Evolutionary conservation across 2,797 vertebrate genomes (phyloP).

Genomic region (Carapus acus): DNA sequence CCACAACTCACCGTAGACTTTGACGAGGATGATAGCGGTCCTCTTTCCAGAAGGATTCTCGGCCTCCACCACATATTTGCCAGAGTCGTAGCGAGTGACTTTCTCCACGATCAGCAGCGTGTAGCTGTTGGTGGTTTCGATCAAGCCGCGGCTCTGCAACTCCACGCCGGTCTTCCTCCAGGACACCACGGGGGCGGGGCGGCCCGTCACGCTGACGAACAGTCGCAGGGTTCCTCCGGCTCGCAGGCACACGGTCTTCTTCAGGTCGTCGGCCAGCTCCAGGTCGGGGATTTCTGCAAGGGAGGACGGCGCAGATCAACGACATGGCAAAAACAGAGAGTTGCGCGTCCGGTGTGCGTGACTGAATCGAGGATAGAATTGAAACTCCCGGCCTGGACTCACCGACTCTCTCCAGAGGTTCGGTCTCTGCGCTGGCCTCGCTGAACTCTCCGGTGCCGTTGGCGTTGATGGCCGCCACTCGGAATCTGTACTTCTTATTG

Average conservation of each 20-base stretch:
- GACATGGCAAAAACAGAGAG: no score
- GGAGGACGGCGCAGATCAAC: background rate
- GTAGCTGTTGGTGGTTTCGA: conserved; percentile 90
- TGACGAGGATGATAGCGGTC: conserved; percentile 86
- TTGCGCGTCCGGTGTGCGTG: no score
- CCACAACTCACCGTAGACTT: conserved; percentile 87
- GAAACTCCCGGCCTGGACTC: conserved; percentile 42
- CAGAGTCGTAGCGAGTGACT: conserved; percentile 91
- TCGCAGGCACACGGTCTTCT: conserved; percentile 91
- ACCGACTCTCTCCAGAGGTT: conserved; percentile 91
- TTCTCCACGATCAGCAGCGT: conserved; percentile 89
- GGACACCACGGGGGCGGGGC: conserved; percentile 83
- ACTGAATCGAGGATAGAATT: no score
- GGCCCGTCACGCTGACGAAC: conserved; percentile 83
- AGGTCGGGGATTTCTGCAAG: conserved; percentile 90
- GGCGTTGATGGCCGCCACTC: conserved; percentile 87
- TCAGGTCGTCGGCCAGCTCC: conserved; percentile 91
- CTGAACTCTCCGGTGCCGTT: conserved; percentile 97
- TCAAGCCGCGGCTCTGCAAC: conserved; percentile 85
- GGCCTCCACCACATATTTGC: conserved; percentile 95
- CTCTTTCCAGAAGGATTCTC: conserved; percentile 99
- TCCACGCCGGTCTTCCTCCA: conserved; percentile 94
- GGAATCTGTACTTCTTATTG: conserved; percentile 89
- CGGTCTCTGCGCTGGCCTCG: conserved; percentile 81
- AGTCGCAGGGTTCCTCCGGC: conserved; percentile 90